Conservation (phyloP, 2,113 vertebrate species). For the Oceanites oceanicus region DNA sequence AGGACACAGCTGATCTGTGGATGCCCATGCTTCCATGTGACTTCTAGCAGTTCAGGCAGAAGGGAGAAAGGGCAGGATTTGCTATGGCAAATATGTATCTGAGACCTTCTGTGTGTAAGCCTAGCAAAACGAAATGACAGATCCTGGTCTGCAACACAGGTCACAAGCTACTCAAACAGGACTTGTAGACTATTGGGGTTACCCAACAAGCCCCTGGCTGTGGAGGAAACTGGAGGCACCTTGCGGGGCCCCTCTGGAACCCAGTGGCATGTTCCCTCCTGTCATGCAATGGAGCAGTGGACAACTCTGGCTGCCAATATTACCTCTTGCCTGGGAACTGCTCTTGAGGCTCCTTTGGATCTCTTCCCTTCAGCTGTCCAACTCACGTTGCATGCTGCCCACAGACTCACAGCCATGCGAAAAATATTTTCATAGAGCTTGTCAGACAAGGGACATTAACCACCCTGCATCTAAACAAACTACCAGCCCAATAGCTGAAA, state of each 20-base stretch:
- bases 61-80: neutral
- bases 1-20: neutral
- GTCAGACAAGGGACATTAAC: neutral
- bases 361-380: neutral
- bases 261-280: neutral
- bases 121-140: neutral
- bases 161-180: neutral
- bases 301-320: neutral
- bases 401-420: neutral
- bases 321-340: neutral
- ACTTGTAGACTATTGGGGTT: neutral
- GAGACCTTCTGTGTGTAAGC: neutral
- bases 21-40: neutral
- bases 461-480: neutral
- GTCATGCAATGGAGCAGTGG: neutral
- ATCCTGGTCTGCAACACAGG: neutral
- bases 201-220: neutral
- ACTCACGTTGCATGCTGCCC: accelerated
- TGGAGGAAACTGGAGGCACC: neutral
- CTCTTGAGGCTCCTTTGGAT: neutral
- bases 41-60: neutral
- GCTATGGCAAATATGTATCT: neutral
- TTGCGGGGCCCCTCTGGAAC: neutral
- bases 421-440: neutral
- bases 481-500: neutral